A percentile compares a stretch with the other conserved stretches of the same genome.
These are phyloP conservation scores for Siphamia tubifer DNA, from an alignment of 2,113 vertebrate genomes.

Conservation along the genomic window DNA sequence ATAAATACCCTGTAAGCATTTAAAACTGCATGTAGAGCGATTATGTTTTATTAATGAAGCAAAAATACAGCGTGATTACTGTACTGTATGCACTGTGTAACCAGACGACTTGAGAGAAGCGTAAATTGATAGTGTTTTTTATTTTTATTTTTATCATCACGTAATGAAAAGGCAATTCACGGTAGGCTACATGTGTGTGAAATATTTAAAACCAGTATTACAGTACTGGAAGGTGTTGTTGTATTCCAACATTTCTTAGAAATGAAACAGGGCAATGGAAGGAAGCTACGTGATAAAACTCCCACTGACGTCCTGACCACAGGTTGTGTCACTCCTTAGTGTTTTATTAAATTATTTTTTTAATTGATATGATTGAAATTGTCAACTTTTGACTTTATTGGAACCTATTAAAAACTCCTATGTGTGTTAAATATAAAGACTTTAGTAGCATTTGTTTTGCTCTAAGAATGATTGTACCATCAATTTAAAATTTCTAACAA, in stretches of 20 bases:
- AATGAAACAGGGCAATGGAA: conserved; percentile 30
- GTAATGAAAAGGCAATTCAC: conserved; percentile 51
- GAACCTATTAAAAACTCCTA: conserved; percentile 30
- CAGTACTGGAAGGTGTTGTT: conserved; percentile 12
- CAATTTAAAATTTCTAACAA: conserved; percentile 48
- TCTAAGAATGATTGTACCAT: conserved; percentile 76
- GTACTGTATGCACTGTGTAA: background rate
- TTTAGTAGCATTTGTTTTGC: conserved; percentile 52
- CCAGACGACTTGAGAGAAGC: conserved; percentile 1
- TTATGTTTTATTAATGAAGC: background rate
- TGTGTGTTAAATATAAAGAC: conserved; percentile 58
- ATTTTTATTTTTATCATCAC: no score
- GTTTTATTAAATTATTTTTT: no score
- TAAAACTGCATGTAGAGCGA: background rate
- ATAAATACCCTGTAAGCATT: conserved; percentile 17
- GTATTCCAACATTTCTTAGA: conserved; percentile 34
- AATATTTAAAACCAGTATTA: conserved; percentile 5
- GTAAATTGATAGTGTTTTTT: background rate
- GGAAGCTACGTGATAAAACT: background rate
- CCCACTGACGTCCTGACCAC: background rate
- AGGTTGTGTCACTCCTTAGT: background rate
- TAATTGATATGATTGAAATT: conserved; percentile 31
- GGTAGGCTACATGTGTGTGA: conserved; percentile 54
- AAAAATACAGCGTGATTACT: background rate
- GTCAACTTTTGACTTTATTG: conserved; percentile 35